Base-by-base conservation (phyloP, 2,888 invertebrate species). In the Xanthostigma xanthostigma region DNA sequence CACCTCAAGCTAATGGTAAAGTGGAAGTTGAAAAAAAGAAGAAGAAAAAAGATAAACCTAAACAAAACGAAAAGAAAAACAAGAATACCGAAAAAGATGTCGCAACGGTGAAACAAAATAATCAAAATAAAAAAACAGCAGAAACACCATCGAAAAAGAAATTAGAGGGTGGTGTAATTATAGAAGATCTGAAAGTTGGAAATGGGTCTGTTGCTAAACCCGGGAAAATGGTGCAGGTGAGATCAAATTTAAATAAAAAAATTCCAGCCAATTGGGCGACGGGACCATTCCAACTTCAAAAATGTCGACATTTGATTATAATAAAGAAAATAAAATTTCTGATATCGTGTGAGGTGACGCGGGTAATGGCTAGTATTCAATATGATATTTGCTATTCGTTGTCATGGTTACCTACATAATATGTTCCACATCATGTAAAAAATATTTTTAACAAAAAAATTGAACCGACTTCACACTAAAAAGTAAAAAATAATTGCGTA, bases 111-210 rank as follows among this genome's bases (percentile, higher is more conserved):
- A n/a, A 54, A 45, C 50, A 36, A 51, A 41, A 38, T 54, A 47
- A 53, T 51, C 44, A 40, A 54, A 47, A 53, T 51, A 42, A 55
- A 53, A 38, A 55, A 49, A n/a, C 62, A 3, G 27, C 27, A 27
- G 17, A 2, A 33, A 46, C 44, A n/a, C 52, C 53, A 10, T 54
- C 75, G 55, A 80, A 77, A 64, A 75, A 72, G 54, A 63, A 68
- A 0, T 56, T 86, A 9, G 72, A 78, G 52, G 88, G 88, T n/a
- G 93, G 93, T 36, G 81, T 93, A 0, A 70, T 77, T 50, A 67
- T 89, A 53, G 84, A 89, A 62, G 95, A 95, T 54, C 33, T 88
- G 1, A 81, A 79, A 60, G 70, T 80, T 14, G 95, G 95, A n/a
- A 74, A 68, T 53, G 95, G 95, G 0, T 71, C 78, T 0, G 69